phyloP scores from a whole-genome alignment of 1,140 invertebrate genomes.

The Leptopilina clavipes region DNA sequence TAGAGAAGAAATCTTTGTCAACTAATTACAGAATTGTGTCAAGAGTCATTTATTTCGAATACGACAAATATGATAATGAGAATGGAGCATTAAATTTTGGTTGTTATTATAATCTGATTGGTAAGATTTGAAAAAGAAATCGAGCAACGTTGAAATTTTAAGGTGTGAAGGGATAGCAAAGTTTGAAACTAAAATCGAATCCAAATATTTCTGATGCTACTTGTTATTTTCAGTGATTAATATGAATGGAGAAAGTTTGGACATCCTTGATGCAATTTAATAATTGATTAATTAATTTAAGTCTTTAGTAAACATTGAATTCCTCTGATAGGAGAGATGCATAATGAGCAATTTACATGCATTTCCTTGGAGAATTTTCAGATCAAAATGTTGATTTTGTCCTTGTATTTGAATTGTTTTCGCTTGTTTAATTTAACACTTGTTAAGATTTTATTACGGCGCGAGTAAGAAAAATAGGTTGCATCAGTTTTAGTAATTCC shows the following conservation, averaged over 20 bases:
- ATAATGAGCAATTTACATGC: conserved; percentile 31
- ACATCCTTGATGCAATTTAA: not conserved
- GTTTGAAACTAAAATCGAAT: not conserved
- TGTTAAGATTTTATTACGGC: not conserved
- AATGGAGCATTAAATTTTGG: too few species aligned
- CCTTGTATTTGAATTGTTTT: not conserved
- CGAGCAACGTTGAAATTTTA: too few species aligned
- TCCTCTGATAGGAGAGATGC: not conserved
- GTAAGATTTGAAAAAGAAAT: too few species aligned
- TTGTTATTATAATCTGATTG: too few species aligned
- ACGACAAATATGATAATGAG: too few species aligned
- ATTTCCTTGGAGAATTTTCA: conserved; percentile 21
- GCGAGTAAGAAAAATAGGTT: too few species aligned
- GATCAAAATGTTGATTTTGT: not conserved
- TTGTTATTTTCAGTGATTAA: not conserved
- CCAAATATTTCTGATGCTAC: not conserved
- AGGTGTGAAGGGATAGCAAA: too few species aligned
- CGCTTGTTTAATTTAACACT: not conserved
- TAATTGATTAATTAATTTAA: conserved; percentile 22
- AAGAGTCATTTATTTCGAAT: too few species aligned
- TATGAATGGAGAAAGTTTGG: not conserved
- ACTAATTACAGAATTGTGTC: too few species aligned
- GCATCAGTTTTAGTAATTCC: too few species aligned
- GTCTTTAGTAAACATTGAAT: not conserved
- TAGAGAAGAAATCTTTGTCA: too few species aligned